These are phyloP conservation scores for Syngnathus rostellatus DNA, from an alignment of 2,797 vertebrate genomes.

Conservation along the genomic window DNA sequence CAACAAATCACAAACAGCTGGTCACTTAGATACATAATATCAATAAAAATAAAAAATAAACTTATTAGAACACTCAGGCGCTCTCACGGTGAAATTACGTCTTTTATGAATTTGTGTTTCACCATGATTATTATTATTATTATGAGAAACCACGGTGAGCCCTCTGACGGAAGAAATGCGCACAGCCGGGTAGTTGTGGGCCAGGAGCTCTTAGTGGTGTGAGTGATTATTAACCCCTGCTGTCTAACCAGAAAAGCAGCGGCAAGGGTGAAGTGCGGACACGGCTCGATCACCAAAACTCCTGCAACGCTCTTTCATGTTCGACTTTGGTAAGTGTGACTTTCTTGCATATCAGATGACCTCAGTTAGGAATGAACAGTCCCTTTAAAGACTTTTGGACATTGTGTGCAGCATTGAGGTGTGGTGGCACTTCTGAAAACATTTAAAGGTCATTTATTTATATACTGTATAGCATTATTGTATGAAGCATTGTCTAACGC, in stretches of 20 bases:
- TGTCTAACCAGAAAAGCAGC: constrained; percentile 29
- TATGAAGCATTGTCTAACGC: not conserved
- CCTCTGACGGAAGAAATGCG: constrained; percentile 59
- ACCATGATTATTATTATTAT: not conserved
- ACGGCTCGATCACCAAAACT: constrained; percentile 16
- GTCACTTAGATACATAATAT: constrained; percentile 8
- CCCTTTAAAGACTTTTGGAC: not conserved
- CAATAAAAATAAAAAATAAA: not conserved
- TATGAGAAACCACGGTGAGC: not conserved
- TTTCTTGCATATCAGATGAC: not conserved
- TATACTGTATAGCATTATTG: not conserved
- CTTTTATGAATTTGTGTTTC: not conserved
- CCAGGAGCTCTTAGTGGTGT: constrained; percentile 43
- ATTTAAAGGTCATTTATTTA: not conserved
- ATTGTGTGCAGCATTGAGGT: not conserved
- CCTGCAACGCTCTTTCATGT: constrained; percentile 6
- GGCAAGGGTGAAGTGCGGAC: constrained; percentile 32
- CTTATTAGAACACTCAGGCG: not conserved
- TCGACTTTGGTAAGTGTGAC: constrained; percentile 38
- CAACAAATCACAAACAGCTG: constrained; percentile 47
- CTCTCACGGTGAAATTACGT: not conserved
- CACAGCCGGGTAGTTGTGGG: constrained; percentile 23
- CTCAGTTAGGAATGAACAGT: not conserved
- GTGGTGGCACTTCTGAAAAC: not conserved
- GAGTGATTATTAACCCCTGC: constrained; percentile 67